phyloP scores from a whole-genome alignment of 2,113 vertebrate genomes.

The Castor canadensis region DNA sequence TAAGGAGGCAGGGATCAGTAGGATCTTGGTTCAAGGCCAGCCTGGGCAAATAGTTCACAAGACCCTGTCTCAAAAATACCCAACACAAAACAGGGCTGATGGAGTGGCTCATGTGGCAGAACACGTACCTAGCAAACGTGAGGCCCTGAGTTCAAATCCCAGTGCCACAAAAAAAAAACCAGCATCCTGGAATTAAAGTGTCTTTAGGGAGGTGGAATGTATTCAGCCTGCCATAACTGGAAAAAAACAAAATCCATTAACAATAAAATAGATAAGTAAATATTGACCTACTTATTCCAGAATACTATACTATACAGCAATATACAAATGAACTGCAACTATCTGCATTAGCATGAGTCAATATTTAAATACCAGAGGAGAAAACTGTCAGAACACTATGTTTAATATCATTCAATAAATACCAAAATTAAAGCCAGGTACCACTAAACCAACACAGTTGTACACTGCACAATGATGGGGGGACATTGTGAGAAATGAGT shows the following conservation, averaged over 20 bases:
- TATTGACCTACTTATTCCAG: background rate
- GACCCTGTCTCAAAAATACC: too few relatives aligned
- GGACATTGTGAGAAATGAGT: background rate
- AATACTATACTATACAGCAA: background rate
- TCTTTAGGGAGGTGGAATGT: too few relatives aligned
- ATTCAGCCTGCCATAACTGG: background rate
- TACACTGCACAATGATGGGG: background rate
- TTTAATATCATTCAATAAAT: background rate
- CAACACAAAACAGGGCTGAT: too few relatives aligned
- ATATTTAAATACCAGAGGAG: background rate
- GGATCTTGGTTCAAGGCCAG: too few relatives aligned
- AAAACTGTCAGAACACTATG: background rate
- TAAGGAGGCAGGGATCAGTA: too few relatives aligned
- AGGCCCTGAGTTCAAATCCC: too few relatives aligned
- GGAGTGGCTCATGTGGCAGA: too few relatives aligned
- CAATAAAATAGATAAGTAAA: constrained; percentile 2
- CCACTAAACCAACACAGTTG: background rate
- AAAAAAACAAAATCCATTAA: background rate
- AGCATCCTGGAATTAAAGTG: too few relatives aligned
- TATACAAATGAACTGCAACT: background rate
- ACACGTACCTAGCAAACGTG: too few relatives aligned
- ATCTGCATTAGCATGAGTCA: background rate
- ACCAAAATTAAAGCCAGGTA: background rate
- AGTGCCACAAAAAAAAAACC: too few relatives aligned
- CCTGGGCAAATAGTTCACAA: too few relatives aligned